Evolutionary conservation across 2,113 vertebrate species (phyloP), one percentile per base, ranked within the genome.

Genomic region (Dicerorhinus sumatrensis): DNA sequence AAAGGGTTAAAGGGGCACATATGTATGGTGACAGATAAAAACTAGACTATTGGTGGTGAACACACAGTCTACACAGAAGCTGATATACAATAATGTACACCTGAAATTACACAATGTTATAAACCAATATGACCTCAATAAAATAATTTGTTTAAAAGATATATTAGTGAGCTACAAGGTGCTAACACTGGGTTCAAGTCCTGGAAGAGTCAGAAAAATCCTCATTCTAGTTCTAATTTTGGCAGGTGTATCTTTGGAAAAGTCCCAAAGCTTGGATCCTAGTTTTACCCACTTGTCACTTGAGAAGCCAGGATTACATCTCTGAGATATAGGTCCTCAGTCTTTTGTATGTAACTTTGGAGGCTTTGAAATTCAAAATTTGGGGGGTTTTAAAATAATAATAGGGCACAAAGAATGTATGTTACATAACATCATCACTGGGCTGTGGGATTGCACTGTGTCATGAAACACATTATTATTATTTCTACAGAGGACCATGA

Each of bases 401-500:
- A 39, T 31, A 39, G 8, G 17, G 1, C 39, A 81, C 18, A 33
- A 20, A 63, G 3, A 56, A 46, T 5, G 3, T n/a, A 0, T 42
- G 5, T 46, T 17, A 4, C 1, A 20, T 8, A 20, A 29, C 29
- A 62, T 62, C 18, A 5, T 3, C 25, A n/a, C 29, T 9, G 18
- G 3, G 6, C 60, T 70, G 5, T 20, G 36, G 1, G 31, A 33
- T 1, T 9, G 6, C 3, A 62, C 3, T 1, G 5, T 62, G 21
- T 25, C 63, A 39, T 33, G 7, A 6, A 6, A 23, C 27, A 7
- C 16, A 25, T 36, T 56, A 27, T 36, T 56, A 27, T 33, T 46
- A 33, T 76, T 73, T 75, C 65, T 77, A 10, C 5, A 67, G 36
- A 18, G 5, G 1, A 33, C 21, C 2, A 9, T 2, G 13, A 70